Percentiles rank a stretch among this genome's conserved stretches.
Conservation (phyloP, 2,797 vertebrate species). For the Rousettus madagascariensis region DNA sequence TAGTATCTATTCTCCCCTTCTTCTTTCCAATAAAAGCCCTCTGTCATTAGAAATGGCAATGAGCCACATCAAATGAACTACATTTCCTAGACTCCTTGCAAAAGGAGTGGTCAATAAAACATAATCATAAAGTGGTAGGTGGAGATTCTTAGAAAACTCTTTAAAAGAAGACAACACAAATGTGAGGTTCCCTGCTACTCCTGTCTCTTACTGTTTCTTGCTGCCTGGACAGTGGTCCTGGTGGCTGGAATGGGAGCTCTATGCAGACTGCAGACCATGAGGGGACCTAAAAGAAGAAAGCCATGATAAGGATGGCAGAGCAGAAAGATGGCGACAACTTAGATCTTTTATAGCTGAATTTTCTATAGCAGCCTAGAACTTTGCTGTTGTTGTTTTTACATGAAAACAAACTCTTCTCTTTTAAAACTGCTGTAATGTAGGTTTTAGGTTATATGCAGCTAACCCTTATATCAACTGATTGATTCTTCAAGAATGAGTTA, state of each 20-base stretch:
- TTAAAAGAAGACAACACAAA: neutral
- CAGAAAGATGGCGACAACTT: neutral
- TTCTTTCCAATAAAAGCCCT: neutral
- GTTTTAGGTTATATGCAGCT: neutral
- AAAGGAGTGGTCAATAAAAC: neutral
- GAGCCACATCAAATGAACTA: neutral
- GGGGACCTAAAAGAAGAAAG: neutral
- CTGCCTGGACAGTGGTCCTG: neutral
- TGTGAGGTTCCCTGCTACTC: neutral
- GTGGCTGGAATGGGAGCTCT: neutral
- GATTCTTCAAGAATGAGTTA: neutral
- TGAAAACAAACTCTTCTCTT: neutral
- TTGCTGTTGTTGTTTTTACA: neutral
- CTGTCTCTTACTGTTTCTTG: neutral
- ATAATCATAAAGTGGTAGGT: neutral
- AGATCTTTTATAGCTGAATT: neutral
- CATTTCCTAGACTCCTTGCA: neutral
- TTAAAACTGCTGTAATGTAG: neutral
- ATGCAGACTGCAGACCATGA: neutral
- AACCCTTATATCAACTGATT: neutral
- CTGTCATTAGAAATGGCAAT: neutral
- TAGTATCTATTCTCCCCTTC: neutral
- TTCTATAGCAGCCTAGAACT: neutral
- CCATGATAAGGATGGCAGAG: no score
- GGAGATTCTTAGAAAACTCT: neutral